A percentile compares a stretch with the other conserved stretches of the same genome.
Evolutionary conservation across 2,888 invertebrate species (phyloP).

Genomic region (Schizotus pectinicornis): DNA sequence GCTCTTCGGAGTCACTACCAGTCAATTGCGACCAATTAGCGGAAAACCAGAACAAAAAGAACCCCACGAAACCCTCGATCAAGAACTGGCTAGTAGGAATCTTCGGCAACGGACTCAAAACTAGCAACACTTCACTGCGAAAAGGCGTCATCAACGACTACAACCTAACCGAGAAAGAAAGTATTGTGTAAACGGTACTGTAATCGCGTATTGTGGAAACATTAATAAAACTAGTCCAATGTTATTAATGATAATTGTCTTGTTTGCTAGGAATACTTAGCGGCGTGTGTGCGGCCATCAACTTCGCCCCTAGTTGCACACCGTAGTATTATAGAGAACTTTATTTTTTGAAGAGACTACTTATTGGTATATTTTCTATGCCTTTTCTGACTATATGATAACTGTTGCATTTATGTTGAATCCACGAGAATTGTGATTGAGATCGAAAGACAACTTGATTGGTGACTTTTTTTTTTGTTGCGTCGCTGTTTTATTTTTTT

Average conservation of each 20-base stretch:
- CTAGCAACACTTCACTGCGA: constrained; percentile 66
- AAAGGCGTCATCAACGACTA: constrained; percentile 63
- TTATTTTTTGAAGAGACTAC: constrained; percentile 21
- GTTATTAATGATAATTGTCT: too few relatives aligned
- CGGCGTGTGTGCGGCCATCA: too few relatives aligned
- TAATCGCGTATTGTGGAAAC: neutral
- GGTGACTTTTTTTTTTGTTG: too few relatives aligned
- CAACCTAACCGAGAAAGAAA: constrained; percentile 64
- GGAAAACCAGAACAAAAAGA: constrained; percentile 64
- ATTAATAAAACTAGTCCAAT: constrained; percentile 16
- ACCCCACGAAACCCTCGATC: constrained; percentile 68
- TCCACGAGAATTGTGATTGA: too few relatives aligned
- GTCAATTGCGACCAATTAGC: constrained; percentile 47
- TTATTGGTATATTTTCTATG: constrained; percentile 17
- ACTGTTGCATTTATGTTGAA: constrained; percentile 19
- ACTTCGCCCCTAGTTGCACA: constrained; percentile 10
- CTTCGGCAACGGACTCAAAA: constrained; percentile 74
- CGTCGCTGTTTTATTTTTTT: too few relatives aligned
- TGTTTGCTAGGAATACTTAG: too few relatives aligned
- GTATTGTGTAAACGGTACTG: constrained; percentile 60
- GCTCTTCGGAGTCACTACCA: constrained; percentile 75
- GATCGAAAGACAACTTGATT: too few relatives aligned
- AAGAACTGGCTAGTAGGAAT: constrained; percentile 77
- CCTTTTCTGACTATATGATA: constrained; percentile 13
- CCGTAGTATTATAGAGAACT: neutral